Conservation (phyloP, 92 coral and sea anemone species). For the Plumapathes pennacea region DNA sequence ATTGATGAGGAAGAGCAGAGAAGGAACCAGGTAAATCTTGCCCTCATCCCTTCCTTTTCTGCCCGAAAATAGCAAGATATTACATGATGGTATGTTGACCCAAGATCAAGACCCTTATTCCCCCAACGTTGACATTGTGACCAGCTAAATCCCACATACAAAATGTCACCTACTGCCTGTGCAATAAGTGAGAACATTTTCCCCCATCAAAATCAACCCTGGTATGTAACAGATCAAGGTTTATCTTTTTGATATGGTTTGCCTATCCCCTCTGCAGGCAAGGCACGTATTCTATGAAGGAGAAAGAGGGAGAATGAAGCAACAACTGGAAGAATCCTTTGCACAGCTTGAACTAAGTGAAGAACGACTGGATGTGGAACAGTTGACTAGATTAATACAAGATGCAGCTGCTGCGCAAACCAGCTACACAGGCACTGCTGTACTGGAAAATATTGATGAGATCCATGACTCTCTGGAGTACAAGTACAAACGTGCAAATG, state of each 20-base stretch:
- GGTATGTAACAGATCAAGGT: too few relatives aligned
- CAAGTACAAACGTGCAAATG: constrained; percentile 55
- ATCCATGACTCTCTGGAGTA: constrained; percentile 70
- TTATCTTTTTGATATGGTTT: too few relatives aligned
- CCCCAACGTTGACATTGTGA: too few relatives aligned
- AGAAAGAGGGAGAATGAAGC: constrained; percentile 47
- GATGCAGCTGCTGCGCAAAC: constrained; percentile 56
- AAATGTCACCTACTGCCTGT: too few relatives aligned
- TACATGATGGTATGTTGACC: too few relatives aligned
- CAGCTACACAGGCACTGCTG: constrained; percentile 39
- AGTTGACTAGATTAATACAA: constrained; percentile 30
- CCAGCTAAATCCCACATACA: too few relatives aligned
- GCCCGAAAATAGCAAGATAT: too few relatives aligned
- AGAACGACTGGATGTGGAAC: constrained; percentile 47
- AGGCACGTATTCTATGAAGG: constrained; percentile 53
- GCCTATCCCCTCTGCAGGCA: constrained; percentile 40
- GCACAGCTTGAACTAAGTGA: constrained; percentile 32
- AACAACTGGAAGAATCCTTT: constrained; percentile 56
- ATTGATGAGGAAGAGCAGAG: constrained; percentile 64
- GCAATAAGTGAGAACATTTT: too few relatives aligned
- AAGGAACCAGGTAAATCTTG: constrained; percentile 38
- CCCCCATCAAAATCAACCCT: too few relatives aligned
- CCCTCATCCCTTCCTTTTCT: too few relatives aligned
- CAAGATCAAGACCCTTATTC: too few relatives aligned
- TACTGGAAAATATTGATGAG: constrained; percentile 62